Percentiles rank a stretch among this genome's conserved stretches.
These are phyloP conservation scores for Latrodectus hesperus DNA, from an alignment of 2,888 invertebrate species.

Conservation along the genomic window DNA sequence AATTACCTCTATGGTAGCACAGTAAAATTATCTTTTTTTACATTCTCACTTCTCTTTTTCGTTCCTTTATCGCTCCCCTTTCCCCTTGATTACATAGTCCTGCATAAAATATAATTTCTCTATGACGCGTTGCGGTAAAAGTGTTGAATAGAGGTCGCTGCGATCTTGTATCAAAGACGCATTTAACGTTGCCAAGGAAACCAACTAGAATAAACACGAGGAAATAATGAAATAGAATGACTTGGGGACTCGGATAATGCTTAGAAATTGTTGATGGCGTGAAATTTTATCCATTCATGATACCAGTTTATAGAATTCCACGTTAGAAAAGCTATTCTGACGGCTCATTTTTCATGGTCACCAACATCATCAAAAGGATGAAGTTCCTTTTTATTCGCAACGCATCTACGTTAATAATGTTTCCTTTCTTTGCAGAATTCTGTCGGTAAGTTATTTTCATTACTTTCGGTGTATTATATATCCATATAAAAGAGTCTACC, in stretches of 20 bases:
- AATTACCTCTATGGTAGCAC: no score
- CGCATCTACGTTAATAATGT: background rate
- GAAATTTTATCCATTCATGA: constrained; percentile 42
- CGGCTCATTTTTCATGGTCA: constrained; percentile 14
- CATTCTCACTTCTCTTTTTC: constrained; percentile 1
- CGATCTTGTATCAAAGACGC: constrained; percentile 51
- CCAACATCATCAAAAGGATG: constrained; percentile 1
- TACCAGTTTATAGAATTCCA: constrained; percentile 22
- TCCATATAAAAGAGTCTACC: no score
- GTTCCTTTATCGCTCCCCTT: constrained; percentile 1
- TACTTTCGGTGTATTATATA: no score
- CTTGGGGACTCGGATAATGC: constrained; percentile 39
- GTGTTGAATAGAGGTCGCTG: constrained; percentile 56
- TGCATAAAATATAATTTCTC: constrained; percentile 62
- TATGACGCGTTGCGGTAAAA: constrained; percentile 68
- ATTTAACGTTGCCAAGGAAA: constrained; percentile 60
- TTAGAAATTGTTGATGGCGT: constrained; percentile 40
- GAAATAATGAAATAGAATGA: constrained; percentile 64
- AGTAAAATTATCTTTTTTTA: no score
- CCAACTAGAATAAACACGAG: constrained; percentile 67
- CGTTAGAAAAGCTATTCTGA: constrained; percentile 4
- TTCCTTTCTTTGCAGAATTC: background rate
- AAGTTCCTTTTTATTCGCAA: background rate
- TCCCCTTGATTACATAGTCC: constrained; percentile 52
- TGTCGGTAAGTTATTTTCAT: no score